phyloP scores from a whole-genome alignment of 2,113 vertebrate species.

The Hylia prasina region DNA sequence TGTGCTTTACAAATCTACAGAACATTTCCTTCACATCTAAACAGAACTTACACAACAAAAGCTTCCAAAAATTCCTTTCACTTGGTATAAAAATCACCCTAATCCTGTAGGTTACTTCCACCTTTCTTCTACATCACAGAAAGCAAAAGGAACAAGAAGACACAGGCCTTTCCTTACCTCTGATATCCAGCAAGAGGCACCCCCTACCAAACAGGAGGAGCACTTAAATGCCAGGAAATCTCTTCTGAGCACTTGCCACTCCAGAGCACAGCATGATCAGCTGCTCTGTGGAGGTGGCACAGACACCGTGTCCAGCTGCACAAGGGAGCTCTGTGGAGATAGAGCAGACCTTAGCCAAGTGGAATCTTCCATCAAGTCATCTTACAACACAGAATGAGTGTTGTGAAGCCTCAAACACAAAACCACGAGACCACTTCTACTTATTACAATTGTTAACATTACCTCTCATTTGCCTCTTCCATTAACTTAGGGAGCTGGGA shows the following conservation, averaged over 20 bases:
- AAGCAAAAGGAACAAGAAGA: neutral
- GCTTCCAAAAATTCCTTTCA: neutral
- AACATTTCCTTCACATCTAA: neutral
- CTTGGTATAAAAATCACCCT: neutral
- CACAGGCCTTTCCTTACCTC: neutral
- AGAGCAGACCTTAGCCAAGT: neutral
- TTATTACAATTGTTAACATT: neutral
- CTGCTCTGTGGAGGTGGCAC: neutral
- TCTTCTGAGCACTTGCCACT: neutral
- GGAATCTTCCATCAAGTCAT: neutral
- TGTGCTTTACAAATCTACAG: neutral
- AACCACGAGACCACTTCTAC: neutral
- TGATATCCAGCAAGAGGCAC: neutral
- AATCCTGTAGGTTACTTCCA: neutral
- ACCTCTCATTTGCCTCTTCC: neutral
- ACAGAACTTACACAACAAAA: neutral
- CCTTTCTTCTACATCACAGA: neutral
- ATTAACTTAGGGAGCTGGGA: neutral
- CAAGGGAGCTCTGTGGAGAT: neutral
- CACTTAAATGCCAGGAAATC: neutral
- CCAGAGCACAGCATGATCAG: neutral
- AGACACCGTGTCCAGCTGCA: neutral
- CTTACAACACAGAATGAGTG: rapidly evolving
- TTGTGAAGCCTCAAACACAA: neutral
- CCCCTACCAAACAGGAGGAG: neutral